These are phyloP conservation scores for Meiosimyza platycephala DNA, from an alignment of 2,888 invertebrate species.

Conservation along the genomic window DNA sequence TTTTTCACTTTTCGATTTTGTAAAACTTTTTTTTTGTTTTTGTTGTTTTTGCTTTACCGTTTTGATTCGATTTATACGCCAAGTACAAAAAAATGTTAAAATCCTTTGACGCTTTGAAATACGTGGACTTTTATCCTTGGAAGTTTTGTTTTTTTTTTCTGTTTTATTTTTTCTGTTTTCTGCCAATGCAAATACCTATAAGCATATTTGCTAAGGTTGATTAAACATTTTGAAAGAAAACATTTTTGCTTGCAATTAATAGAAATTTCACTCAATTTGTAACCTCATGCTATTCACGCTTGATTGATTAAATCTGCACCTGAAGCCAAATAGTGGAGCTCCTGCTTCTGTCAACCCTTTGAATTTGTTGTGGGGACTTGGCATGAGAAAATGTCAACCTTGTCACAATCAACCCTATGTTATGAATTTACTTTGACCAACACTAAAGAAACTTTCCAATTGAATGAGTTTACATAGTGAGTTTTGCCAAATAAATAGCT, in stretches of 20 bases:
- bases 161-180: conserved; percentile 6
- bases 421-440: background rate
- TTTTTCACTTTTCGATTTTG: conserved; percentile 19
- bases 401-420: background rate
- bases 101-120: conserved; percentile 26
- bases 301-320: too few relatives aligned
- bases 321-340: too few relatives aligned
- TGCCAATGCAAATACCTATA: background rate
- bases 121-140: conserved; percentile 20
- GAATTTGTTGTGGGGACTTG: too few relatives aligned
- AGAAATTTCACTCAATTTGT: too few relatives aligned
- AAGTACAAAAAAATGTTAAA: background rate
- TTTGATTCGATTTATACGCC: background rate
- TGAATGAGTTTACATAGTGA: conserved; percentile 17
- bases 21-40: background rate
- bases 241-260: too few relatives aligned
- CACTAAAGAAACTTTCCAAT: conserved; percentile 20
- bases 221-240: conserved; percentile 22
- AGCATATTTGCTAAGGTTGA: conserved; percentile 31
- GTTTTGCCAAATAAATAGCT: conserved; percentile 2
- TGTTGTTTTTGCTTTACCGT: background rate
- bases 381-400: background rate
- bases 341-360: too few relatives aligned
- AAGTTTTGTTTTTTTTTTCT: conserved; percentile 1
- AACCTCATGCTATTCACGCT: too few relatives aligned